Percentiles rank a stretch among this genome's conserved stretches.
These are phyloP conservation scores for Anoncus sp. DNA, from an alignment of 2,888 invertebrate genomes.

Conservation along the genomic window DNA sequence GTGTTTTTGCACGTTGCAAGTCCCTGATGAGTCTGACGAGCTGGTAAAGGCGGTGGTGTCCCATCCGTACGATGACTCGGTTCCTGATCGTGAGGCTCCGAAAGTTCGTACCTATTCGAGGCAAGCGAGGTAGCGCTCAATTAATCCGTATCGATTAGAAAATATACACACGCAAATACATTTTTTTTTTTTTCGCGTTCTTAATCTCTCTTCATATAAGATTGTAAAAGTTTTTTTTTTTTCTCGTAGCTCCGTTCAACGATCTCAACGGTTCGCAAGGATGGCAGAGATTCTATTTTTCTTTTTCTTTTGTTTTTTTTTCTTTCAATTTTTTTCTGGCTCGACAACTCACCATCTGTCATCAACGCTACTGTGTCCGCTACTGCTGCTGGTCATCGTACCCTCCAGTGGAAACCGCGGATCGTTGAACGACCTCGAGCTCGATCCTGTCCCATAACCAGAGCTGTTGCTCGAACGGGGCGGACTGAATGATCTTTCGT, in stretches of 20 bases:
- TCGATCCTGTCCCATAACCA: conserved; percentile 91
- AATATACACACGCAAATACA: not conserved
- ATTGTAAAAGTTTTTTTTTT: conserved; percentile 15
- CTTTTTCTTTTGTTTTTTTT: conserved; percentile 17
- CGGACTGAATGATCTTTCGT: conserved; percentile 90
- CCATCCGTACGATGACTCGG: conserved; percentile 78
- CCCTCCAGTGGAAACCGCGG: conserved; percentile 83
- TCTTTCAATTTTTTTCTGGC: conserved; percentile 33
- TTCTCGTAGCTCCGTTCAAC: conserved; percentile 61
- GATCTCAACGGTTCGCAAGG: conserved; percentile 60
- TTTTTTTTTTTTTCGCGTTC: conserved; percentile 9
- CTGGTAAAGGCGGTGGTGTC: conserved; percentile 85
- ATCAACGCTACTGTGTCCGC: conserved; percentile 86
- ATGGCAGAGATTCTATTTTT: conserved; percentile 32
- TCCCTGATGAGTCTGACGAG: conserved; percentile 80
- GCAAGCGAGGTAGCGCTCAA: conserved; percentile 47
- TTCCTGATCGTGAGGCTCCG: conserved; percentile 83
- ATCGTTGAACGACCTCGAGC: conserved; percentile 82
- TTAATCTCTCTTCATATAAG: not conserved
- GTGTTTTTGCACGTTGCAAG: conserved; percentile 72
- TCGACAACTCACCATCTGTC: conserved; percentile 86
- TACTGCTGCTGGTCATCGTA: conserved; percentile 86
- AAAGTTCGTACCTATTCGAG: conserved; percentile 83
- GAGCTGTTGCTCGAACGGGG: conserved; percentile 93
- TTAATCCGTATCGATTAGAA: conserved; percentile 48